These are phyloP conservation scores for Lasaia peninsularis DNA, from an alignment of 1,140 invertebrate genomes.

Conservation along the genomic window DNA sequence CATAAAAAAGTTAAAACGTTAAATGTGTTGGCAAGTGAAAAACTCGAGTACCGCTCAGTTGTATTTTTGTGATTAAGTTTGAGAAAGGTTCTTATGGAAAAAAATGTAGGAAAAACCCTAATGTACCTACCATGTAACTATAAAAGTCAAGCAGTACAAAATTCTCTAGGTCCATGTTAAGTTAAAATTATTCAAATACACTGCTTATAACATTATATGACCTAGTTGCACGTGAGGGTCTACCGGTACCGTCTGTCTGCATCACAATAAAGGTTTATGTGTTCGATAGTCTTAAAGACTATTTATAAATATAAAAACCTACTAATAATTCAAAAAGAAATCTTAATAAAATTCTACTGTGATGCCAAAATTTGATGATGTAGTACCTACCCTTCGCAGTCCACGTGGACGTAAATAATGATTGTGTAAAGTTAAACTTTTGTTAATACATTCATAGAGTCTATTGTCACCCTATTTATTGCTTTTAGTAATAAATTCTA, in stretches of 20 bases:
- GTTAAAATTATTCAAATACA: too few species aligned
- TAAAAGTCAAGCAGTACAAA: too few species aligned
- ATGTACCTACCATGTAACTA: too few species aligned
- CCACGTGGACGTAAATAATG: conserved; percentile 25
- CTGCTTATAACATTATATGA: not conserved
- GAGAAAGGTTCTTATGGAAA: too few species aligned
- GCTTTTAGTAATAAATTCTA: conserved; percentile 71
- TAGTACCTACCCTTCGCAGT: not conserved
- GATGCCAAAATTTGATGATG: conserved; percentile 58
- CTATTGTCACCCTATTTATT: conserved; percentile 71
- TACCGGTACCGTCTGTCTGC: not conserved
- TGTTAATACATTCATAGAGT: conserved; percentile 72
- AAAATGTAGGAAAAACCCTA: too few species aligned
- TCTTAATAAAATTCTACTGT: conserved; percentile 49
- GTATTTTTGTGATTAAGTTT: too few species aligned
- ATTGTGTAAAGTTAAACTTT: conserved; percentile 60
- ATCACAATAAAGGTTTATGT: not conserved
- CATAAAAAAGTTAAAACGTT: too few species aligned
- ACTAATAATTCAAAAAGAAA: conserved; percentile 16
- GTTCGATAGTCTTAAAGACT: not conserved
- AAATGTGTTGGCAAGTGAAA: too few species aligned
- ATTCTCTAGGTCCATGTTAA: too few species aligned
- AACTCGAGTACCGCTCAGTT: too few species aligned
- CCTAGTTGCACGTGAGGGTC: too few species aligned
- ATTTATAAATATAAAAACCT: not conserved